Percentiles rank a stretch among this genome's conserved stretches.
Evolutionary conservation across 2,797 vertebrate genomes (phyloP).

Genomic region (Morus bassanus): DNA sequence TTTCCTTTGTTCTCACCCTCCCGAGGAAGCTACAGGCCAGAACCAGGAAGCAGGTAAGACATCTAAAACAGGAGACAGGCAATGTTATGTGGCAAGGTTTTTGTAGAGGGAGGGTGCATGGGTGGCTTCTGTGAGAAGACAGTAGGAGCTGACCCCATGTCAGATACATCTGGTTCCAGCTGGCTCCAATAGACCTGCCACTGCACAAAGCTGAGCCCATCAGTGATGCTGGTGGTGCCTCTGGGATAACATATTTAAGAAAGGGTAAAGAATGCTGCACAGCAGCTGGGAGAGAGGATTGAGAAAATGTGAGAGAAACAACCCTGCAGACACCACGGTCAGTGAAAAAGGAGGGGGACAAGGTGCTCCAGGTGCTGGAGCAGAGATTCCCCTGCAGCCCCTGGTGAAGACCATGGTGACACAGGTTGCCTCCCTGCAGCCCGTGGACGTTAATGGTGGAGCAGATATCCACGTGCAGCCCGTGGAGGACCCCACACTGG

Average conservation of each 20-base stretch:
- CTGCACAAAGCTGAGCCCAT: not conserved
- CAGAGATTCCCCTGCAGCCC: not conserved
- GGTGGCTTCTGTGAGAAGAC: not conserved
- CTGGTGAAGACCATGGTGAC: not conserved
- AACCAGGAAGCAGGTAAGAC: not conserved
- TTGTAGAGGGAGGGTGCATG: not conserved
- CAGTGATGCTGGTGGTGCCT: not conserved
- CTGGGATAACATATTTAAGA: not conserved
- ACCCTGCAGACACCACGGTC: not conserved
- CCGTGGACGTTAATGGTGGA: not conserved
- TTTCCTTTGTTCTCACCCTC: not conserved
- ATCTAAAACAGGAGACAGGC: not conserved
- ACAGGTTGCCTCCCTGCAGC: not conserved
- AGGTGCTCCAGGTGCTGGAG: fast-evolving
- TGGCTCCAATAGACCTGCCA: not conserved
- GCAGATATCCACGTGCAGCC: not conserved
- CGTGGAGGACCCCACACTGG: fast-evolving
- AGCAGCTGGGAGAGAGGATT: not conserved
- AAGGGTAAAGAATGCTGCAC: not conserved
- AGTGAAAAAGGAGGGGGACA: not conserved
- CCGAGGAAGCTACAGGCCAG: not conserved
- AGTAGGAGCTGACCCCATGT: not conserved
- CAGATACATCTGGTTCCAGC: not conserved
- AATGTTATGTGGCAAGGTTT: not conserved
- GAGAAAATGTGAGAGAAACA: not conserved